Evolutionary conservation across 2,113 vertebrate species (phyloP), one percentile per base, ranked within the genome.

Genomic region (Peromyscus polionotus): DNA sequence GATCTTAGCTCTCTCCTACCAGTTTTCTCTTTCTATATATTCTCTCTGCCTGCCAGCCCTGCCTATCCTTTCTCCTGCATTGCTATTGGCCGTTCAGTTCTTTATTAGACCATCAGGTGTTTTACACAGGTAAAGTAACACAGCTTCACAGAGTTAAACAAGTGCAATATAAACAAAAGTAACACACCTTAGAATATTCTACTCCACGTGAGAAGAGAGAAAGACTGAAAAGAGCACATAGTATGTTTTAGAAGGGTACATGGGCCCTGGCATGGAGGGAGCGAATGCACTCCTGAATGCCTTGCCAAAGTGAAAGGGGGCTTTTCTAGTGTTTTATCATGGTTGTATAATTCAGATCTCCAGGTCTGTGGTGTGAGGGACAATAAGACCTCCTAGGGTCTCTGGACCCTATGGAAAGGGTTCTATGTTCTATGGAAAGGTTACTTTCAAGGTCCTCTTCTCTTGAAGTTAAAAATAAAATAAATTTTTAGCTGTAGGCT

Each of bases 381-480:
- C 17, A 88, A 20, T 2, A 2, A 73, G 54, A 59, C 22, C 63
- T 87, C 45, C 7, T 42, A 70, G 26, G 20, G 36, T 54, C 12
- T 36, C 68, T 51, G 7, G 39, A 42, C 39, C 39, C 39, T 42
- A 42, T 42, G 39, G 39, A 42, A 42, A 42, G 39, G 39, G 39
- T 42, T 42, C 39, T 42, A 42, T 42, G 14, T n/a, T 88, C 81
- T 65, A 7, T 12, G 45, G 36, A 51, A 76, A 81, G 42, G 3
- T 91, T 75, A 20, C 13, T 80, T 42, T 42, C 39, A 36, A 7
- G 3, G 13, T 63, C 22, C 24, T 22, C 26, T 87, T 72, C 88
- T 39, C 63, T 81, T 59, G 59, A 24, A 61, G 33, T 93, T 88
- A 90, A 95, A 96, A 93, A 39, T 76, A 79, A 87, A 77, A 67